Conservation (phyloP, 2,797 vertebrate species). For the Momotus momota region DNA sequence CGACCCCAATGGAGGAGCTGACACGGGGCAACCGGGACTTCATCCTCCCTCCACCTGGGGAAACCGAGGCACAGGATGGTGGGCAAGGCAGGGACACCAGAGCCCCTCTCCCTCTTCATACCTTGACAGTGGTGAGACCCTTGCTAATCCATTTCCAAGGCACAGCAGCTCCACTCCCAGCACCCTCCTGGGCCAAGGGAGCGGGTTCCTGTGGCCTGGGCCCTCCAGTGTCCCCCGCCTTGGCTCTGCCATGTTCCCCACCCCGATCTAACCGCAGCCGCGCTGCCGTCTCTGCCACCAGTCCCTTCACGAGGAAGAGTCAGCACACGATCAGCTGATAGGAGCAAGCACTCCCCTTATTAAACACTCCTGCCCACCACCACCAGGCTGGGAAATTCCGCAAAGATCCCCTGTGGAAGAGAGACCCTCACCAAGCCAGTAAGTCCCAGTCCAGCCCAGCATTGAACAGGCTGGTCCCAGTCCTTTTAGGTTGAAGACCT, state of each 20-base stretch:
- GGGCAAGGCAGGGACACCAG: background rate
- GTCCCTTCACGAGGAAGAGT: constrained; percentile 37
- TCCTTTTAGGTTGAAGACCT: background rate
- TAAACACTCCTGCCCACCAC: constrained; percentile 26
- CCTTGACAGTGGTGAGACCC: constrained; percentile 10
- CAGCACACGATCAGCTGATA: constrained; percentile 82
- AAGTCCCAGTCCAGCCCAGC: background rate
- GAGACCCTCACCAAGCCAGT: background rate
- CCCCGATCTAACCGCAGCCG: accelerated
- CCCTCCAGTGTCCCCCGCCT: background rate
- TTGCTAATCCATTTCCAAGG: constrained; percentile 59
- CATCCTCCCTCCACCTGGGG: accelerated
- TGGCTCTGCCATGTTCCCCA: background rate
- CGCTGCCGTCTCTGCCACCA: background rate
- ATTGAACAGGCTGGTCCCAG: background rate
- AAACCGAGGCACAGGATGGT: background rate
- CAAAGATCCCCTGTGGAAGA: background rate
- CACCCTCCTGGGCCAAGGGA: background rate
- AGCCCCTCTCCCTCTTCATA: background rate
- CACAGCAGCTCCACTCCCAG: background rate
- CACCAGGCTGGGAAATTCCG: background rate
- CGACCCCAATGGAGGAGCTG: background rate
- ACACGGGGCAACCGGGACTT: background rate
- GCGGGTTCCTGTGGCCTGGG: accelerated
- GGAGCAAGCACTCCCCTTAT: constrained; percentile 17